Percentiles rank a stretch among this genome's conserved stretches.
Conservation (phyloP, 1,140 invertebrate species). For the Chionoecetes opilio region DNA sequence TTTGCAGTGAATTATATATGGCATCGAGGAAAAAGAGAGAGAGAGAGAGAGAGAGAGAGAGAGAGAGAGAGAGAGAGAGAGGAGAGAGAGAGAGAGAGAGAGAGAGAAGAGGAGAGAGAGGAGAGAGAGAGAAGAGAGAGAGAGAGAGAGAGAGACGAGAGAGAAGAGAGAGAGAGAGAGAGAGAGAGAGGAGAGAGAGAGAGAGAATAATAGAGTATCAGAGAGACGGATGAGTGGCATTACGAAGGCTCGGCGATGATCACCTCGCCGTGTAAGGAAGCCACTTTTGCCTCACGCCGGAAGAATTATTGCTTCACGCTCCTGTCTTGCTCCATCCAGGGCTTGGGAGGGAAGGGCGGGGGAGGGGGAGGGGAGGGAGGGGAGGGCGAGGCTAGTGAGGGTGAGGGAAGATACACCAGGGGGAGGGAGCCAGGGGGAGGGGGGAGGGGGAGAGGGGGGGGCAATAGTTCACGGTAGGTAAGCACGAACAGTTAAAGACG, state of each 20-base stretch:
- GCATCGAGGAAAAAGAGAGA: no score
- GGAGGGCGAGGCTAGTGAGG: not conserved
- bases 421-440: not conserved
- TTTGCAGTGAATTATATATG: no score
- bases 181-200: conserved; percentile 34
- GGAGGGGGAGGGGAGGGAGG: not conserved
- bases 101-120: no score
- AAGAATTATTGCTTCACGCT: not conserved
- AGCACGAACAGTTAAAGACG: not conserved
- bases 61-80: no score
- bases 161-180: conserved; percentile 25
- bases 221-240: not conserved
- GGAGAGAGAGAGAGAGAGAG: no score
- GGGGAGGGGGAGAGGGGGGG: not conserved
- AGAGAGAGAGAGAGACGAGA: conserved; percentile 24
- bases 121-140: not conserved
- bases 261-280: not conserved
- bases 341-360: not conserved
- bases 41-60: no score
- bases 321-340: not conserved
- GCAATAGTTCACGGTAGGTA: not conserved
- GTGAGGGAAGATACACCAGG: not conserved
- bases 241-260: not conserved
- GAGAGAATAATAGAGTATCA: not conserved
- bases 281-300: not conserved